Percentiles rank a stretch among this genome's conserved stretches.
Evolutionary conservation across 2,888 invertebrate genomes (phyloP).

Genomic region (Meghimatium bilineatum): DNA sequence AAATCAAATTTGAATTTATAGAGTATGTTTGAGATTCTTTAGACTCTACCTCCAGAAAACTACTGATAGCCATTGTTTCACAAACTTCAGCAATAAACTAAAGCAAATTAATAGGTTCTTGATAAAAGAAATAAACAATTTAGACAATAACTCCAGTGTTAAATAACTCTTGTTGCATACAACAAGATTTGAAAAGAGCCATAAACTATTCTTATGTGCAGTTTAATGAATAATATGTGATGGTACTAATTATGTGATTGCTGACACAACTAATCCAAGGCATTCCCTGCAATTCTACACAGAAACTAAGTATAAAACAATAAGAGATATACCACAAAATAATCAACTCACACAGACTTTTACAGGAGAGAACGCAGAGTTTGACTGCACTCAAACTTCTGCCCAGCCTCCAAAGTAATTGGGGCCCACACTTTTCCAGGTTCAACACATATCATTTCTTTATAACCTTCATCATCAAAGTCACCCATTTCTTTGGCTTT

Average conservation of each 20-base stretch:
- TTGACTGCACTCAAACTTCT: constrained; percentile 59
- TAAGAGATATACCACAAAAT: background rate
- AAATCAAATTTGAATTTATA: no score
- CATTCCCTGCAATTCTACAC: background rate
- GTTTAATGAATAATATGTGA: background rate
- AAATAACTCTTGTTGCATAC: background rate
- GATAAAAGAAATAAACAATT: background rate
- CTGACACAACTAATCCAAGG: background rate
- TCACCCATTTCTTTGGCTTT: constrained; percentile 94
- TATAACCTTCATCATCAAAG: constrained; percentile 97
- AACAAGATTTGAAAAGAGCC: background rate
- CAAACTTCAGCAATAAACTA: background rate
- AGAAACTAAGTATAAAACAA: background rate
- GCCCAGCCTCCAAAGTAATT: constrained; percentile 55
- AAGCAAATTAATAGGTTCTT: background rate
- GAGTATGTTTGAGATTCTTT: background rate
- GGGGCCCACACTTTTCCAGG: constrained; percentile 81
- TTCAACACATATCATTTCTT: constrained; percentile 97
- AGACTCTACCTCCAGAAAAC: background rate
- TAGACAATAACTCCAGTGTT: background rate
- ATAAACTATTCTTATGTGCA: background rate
- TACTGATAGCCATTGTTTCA: background rate
- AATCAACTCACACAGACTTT: background rate
- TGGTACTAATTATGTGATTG: background rate
- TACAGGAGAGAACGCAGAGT: constrained; percentile 46